Base-by-base conservation (phyloP, 2,888 invertebrate species). In the Limnephilus lunatus region DNA sequence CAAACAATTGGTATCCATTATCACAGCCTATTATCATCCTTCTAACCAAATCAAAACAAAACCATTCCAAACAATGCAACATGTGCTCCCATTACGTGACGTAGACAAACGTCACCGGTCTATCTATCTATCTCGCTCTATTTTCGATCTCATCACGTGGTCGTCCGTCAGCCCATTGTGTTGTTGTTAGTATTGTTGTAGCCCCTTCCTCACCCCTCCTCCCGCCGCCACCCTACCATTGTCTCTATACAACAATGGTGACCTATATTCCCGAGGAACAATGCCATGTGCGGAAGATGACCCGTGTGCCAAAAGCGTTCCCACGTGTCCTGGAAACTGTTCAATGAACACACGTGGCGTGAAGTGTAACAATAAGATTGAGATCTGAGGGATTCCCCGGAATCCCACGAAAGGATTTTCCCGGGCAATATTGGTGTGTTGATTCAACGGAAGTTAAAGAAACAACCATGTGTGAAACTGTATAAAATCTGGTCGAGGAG, bases 91-190 rank as follows among this genome's bases (percentile, higher is more conserved):
- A 14, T 32, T 82, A 32, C 82, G 82, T 82, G 82, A 82, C 82
- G 82, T 32, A 32, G 32, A 82, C 82, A 19, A 31, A 32, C 85
- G 39, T 35, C 85, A 35, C 85, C 35, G 35, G n/a, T 86, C 12
- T 44, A 15, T 44, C 12, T 44, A 15, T 44, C 86, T 44, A 39
- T 86, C 86, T 86, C 39, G 48, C 86, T 44, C 86, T 48, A 44
- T 39, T 86, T 48, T 86, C 86, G 12, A 35, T 86, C 86, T 32
- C 83, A 39, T 83, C 83, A 83, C 83, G 83, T 83, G 83, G 83
- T 39, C 83, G 83, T 68, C 68, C 68, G 68, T 68, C 68, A 68
- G 68, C 68, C 68, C 68, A 68, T 68, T 68, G 68, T 68, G 68
- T 68, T 68, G 53, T 53, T 53, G 68, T 68, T 68, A 68, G 68